Evolutionary conservation across 1,140 invertebrate species (phyloP), one percentile per base, ranked within the genome.

Genomic region (Drosophila subobscura): DNA sequence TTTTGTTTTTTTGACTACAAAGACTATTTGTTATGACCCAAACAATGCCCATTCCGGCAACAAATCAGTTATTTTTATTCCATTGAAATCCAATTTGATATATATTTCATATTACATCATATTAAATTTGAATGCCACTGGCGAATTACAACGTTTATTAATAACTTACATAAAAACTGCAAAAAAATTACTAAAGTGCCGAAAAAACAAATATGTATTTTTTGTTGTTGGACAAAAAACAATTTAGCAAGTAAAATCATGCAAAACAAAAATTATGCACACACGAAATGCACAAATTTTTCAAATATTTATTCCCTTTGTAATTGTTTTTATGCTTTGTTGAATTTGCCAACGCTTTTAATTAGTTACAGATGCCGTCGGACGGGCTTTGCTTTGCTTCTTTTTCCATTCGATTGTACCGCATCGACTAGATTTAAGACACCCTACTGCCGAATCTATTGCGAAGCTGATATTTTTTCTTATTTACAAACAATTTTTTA

Each of bases 401-500:
- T 8, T n/a, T 50, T 29, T 5, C 23, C n/a, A n/a, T 20, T 16
- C 25, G 8, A 14, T 29, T 50, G 7, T 41, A 29, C 29, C 29
- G 29, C 29, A 8, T 33, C 10, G 10, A 37, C 50, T 81, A 57
- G 25, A 54, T 16, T 45, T 80, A 79, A 80, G 66, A 40, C 41
- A n/a, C 44, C 29, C 47, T 25, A 53, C 37, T 37, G 47, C 16
- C 16, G 16, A 20, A 20, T 20, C 56, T 63, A 59, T 41, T 58
- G 40, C 71, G 64, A 63, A 51, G 54, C 56, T 58, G 50, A 60
- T 16, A 50, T 25, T 41, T 41, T 72, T 45, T 73, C 16, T 59
- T 50, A 76, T 77, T 53, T 56, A 68, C 60, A 61, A 76, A 85
- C 76, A 74, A 75, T 75, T 88, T 90, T 90, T 79, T 75, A 91